Evolutionary conservation across 2,113 vertebrate genomes (phyloP), one percentile per base, ranked within the genome.

Genomic region (Coturnix japonica): DNA sequence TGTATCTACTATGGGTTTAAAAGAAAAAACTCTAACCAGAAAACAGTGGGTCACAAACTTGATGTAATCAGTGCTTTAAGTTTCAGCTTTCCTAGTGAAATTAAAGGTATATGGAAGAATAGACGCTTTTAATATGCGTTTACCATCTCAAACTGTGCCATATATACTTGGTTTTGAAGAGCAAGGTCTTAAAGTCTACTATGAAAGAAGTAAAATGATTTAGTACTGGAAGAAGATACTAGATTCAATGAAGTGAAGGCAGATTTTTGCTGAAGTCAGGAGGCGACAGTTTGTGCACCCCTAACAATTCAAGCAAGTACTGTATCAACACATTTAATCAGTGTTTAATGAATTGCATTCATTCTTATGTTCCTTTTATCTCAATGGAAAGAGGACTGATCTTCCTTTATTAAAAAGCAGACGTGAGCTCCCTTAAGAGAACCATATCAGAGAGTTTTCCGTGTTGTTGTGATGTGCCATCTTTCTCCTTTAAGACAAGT

Each of bases 1-100:
- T 81, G 66, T 93, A 94, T 95, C 93, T 94, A 89, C 54, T 59
- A 73, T 41, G 87, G 53, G 33, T 85, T 94, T 82, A 77, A 82
- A 89, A 77, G 60, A 77, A 87, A 92, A 89, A 78, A 69, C 10
- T 87, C 37, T 84, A 81, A 72, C 41, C 43, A 83, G 65, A 86
- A 88, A 71, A 78, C 81, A 78, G 37, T 75, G 73, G 93, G 66
- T 81, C 87, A 84, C 54, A 90, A 78, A 73, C 70, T 79, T 79
- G 93, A 90, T 91, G 80, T 69, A 61, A 73, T 85, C 51, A 31
- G 20, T 66, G 33, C n/a, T 49, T 82, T 61, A 59, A 26, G 44
- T 90, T 88, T 85, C 53, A 80, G 75, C 16, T 15, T 83, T 92
- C 69, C 53, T 82, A 84, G 17, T 63, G 54, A 83, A 88, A 83